Conservation (phyloP, 2,797 vertebrate species). For the Hyperoplus immaculatus region DNA sequence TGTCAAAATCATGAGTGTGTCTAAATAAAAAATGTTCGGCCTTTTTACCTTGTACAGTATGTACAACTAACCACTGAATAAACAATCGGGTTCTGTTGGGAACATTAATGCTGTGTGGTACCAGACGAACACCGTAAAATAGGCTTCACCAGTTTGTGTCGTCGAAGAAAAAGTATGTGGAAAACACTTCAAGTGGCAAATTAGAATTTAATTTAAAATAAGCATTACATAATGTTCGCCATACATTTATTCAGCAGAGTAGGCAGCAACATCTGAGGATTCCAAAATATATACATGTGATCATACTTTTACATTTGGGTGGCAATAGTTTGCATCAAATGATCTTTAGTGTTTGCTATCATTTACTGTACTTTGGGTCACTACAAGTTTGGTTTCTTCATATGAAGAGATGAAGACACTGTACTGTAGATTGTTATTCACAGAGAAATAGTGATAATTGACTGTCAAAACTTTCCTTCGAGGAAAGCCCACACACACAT, state of each 20-base stretch:
- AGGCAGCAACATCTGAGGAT: slow-evolving; percentile 35
- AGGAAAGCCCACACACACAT: background rate
- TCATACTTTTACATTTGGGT: slow-evolving; percentile 35
- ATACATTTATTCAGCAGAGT: slow-evolving; percentile 56
- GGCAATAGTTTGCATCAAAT: slow-evolving; percentile 13
- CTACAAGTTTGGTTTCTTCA: slow-evolving; percentile 18
- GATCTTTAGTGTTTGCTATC: slow-evolving; percentile 45
- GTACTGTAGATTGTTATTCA: background rate
- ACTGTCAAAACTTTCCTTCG: background rate
- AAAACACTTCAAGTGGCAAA: background rate
- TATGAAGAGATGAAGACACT: background rate
- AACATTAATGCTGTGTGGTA: background rate
- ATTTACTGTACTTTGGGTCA: slow-evolving; percentile 1
- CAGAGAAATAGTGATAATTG: background rate
- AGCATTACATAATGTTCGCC: background rate
- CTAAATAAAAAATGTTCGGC: background rate
- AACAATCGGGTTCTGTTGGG: background rate
- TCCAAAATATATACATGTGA: slow-evolving; percentile 44
- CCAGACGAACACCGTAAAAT: background rate
- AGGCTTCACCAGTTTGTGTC: background rate
- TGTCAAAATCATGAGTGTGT: background rate
- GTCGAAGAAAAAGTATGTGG: background rate
- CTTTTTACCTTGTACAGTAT: background rate
- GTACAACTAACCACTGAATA: background rate
- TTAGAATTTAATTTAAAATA: background rate